Percentiles rank a stretch among this genome's conserved stretches.
These are phyloP conservation scores for Tinea trinotella DNA, from an alignment of 2,888 invertebrate genomes.

Conservation along the genomic window DNA sequence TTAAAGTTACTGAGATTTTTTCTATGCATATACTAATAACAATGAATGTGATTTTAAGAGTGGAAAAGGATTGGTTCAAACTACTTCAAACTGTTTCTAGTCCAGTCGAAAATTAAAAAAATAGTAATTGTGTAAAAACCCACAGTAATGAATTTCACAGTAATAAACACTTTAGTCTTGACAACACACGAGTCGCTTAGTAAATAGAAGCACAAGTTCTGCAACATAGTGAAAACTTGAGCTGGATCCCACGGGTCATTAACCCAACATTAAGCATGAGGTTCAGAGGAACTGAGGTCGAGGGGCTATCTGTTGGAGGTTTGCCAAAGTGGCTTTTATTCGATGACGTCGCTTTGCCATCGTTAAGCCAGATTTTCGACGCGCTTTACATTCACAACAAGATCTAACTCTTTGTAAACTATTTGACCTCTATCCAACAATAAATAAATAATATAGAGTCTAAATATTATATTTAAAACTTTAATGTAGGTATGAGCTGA, in stretches of 20 bases:
- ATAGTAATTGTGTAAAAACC: no score
- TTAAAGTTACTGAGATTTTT: no score
- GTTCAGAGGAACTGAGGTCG: conserved; percentile 35
- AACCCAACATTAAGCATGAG: conserved; percentile 47
- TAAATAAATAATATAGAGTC: no score
- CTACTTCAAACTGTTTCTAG: no score
- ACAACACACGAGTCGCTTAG: conserved; percentile 13
- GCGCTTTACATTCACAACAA: conserved; percentile 13
- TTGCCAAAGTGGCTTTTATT: conserved; percentile 52
- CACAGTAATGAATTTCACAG: not conserved
- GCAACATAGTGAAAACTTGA: conserved; percentile 41
- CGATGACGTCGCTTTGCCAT: conserved; percentile 37
- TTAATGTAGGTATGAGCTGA: no score
- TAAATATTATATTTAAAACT: no score
- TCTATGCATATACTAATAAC: not conserved
- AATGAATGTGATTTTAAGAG: not conserved
- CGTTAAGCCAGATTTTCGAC: conserved; percentile 17
- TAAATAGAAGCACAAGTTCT: conserved; percentile 24
- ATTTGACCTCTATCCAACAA: not conserved
- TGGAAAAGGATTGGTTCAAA: no score
- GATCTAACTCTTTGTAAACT: conserved; percentile 1
- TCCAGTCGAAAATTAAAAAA: no score
- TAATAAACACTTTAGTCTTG: not conserved
- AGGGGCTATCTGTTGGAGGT: conserved; percentile 59
- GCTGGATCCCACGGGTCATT: conserved; percentile 40